phyloP scores from a whole-genome alignment of 1,140 invertebrate species.

The Ostrea edulis region DNA sequence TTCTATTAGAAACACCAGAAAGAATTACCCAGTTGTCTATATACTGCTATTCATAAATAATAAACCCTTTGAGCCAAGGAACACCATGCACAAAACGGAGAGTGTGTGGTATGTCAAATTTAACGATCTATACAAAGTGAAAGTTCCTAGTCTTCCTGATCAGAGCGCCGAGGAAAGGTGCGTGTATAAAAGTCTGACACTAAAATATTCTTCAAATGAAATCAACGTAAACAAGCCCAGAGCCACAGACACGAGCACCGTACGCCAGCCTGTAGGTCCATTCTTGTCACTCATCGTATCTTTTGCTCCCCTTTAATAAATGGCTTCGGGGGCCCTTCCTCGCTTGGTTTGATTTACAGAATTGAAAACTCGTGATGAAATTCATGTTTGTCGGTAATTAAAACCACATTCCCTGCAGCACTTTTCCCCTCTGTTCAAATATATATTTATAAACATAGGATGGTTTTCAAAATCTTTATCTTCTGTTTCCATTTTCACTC shows the following conservation, averaged over 20 bases:
- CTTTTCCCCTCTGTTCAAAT: not conserved
- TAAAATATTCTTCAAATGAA: constrained; percentile 38
- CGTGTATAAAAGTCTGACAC: not conserved
- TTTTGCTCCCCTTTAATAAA: constrained; percentile 11
- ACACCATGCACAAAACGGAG: not conserved
- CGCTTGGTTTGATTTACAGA: not conserved
- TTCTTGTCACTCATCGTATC: constrained; percentile 16
- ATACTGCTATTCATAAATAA: not conserved
- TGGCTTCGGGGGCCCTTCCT: not conserved
- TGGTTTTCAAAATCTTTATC: not conserved
- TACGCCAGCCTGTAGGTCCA: not conserved
- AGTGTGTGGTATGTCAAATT: constrained; percentile 25
- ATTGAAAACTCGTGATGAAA: constrained; percentile 24
- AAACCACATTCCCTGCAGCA: not conserved
- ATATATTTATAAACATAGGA: constrained; percentile 15
- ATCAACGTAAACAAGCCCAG: not conserved
- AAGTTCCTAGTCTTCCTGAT: not conserved
- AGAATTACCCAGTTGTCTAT: not conserved
- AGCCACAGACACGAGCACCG: not conserved
- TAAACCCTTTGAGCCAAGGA: not conserved
- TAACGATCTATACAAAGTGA: constrained; percentile 18
- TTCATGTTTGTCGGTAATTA: constrained; percentile 10
- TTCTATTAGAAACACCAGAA: not conserved
- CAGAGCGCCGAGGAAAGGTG: not conserved
- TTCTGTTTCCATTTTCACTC: not conserved